Conservation (phyloP, 2,113 vertebrate species). For the Eonycteris spelaea region DNA sequence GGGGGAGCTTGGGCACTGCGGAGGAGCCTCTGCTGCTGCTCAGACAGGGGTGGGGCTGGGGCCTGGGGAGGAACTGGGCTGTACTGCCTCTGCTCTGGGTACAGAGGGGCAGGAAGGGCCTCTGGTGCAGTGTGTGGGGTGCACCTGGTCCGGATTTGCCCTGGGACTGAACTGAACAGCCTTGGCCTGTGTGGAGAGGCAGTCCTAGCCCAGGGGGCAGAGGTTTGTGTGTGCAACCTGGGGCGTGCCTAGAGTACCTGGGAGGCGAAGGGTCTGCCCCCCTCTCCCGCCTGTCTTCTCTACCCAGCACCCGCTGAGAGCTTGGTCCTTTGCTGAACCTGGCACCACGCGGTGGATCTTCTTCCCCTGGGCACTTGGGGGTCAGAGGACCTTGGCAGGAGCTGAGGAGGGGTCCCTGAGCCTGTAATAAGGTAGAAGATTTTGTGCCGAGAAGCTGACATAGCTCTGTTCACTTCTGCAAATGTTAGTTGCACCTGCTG, state of each 20-base stretch:
- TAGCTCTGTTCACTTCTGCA: not conserved
- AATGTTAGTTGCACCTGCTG: not conserved
- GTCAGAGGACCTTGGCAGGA: not conserved
- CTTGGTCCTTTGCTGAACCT: not conserved
- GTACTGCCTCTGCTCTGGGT: not conserved
- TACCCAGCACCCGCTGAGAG: not conserved
- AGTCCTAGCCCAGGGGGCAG: not conserved
- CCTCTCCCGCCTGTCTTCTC: not conserved
- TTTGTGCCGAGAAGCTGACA: accelerated
- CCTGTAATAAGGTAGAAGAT: not conserved
- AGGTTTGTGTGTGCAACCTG: not conserved
- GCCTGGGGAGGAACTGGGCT: not conserved
- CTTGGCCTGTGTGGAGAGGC: not conserved
- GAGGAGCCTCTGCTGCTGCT: not conserved
- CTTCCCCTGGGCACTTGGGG: not conserved
- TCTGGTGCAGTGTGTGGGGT: not conserved
- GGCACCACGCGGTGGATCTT: not conserved
- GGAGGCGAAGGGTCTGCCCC: not conserved
- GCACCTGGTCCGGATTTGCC: not conserved
- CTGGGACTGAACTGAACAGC: not conserved
- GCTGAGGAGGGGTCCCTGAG: not conserved
- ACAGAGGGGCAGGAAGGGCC: not conserved
- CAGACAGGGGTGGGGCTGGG: not conserved
- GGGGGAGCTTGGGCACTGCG: slow-evolving; percentile 9
- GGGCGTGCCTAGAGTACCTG: not conserved